Percentiles rank a stretch among this genome's conserved stretches.
These are phyloP conservation scores for Ridgeia piscesae DNA, from an alignment of 1,140 invertebrate species.

Conservation along the genomic window DNA sequence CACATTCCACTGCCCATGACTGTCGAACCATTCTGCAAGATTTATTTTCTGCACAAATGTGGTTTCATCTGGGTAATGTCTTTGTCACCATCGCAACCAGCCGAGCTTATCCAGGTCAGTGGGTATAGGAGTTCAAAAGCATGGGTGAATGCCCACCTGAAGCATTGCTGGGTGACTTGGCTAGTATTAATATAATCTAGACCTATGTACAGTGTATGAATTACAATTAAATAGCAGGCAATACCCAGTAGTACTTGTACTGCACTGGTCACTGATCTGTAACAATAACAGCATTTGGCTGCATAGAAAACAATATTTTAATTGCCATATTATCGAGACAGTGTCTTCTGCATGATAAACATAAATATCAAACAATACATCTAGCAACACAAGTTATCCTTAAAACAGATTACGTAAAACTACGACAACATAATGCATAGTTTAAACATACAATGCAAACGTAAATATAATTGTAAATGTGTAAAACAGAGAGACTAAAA, in stretches of 20 bases:
- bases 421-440: not conserved
- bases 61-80: too few species aligned
- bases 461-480: not conserved
- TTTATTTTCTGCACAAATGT: too few species aligned
- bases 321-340: not conserved
- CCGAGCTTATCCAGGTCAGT: too few species aligned
- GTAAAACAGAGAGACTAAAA: not conserved
- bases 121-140: too few species aligned
- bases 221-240: too few species aligned
- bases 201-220: too few species aligned
- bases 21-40: too few species aligned
- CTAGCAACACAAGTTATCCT: not conserved
- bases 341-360: not conserved
- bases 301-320: slow-evolving; percentile 5
- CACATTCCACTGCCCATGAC: too few species aligned
- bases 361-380: not conserved
- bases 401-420: not conserved
- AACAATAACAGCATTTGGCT: not conserved
- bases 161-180: too few species aligned
- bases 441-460: not conserved
- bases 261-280: not conserved
- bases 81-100: too few species aligned
- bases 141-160: too few species aligned
- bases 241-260: not conserved
- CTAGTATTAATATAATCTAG: too few species aligned